A percentile compares a stretch with the other conserved stretches of the same genome.
Evolutionary conservation across 2,888 invertebrate genomes (phyloP).

Genomic region (Patella ulyssiponensis): DNA sequence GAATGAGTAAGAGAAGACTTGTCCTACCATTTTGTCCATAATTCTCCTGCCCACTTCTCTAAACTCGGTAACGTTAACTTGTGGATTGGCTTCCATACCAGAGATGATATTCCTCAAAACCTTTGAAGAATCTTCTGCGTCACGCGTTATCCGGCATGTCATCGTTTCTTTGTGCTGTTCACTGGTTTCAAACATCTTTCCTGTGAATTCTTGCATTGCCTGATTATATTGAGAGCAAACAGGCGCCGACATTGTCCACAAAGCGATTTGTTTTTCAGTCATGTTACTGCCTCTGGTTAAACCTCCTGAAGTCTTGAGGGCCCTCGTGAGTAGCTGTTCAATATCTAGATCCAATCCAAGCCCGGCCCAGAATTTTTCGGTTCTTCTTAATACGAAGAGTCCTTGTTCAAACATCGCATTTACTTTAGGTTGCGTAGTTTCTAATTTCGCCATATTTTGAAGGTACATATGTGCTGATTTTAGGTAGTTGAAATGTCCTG

Average conservation of each 20-base stretch:
- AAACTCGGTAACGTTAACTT: conserved; percentile 31
- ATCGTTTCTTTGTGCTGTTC: conserved; percentile 37
- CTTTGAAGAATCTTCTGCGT: conserved; percentile 26
- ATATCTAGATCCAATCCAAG: conserved; percentile 36
- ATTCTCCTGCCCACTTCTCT: conserved; percentile 28
- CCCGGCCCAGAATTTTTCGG: conserved; percentile 34
- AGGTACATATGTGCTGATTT: conserved; percentile 33
- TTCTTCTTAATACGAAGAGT: conserved; percentile 27
- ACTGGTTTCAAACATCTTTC: conserved; percentile 25
- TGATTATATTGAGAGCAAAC: conserved; percentile 29
- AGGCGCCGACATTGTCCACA: conserved; percentile 36
- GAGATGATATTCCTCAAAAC: conserved; percentile 34
- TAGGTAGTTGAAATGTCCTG: conserved; percentile 35
- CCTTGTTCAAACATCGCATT: conserved; percentile 28
- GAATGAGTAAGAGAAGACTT: conserved; percentile 29
- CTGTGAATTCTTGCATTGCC: conserved; percentile 36
- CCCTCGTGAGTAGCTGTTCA: conserved; percentile 36
- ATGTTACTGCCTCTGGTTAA: conserved; percentile 34
- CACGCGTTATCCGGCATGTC: conserved; percentile 28
- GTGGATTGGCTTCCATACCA: conserved; percentile 25
- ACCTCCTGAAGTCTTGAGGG: conserved; percentile 27
- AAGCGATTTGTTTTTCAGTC: conserved; percentile 31
- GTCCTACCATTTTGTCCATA: conserved; percentile 34
- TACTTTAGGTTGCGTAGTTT: conserved; percentile 26
- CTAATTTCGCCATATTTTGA: conserved; percentile 26